Conservation (phyloP, 2,888 invertebrate genomes). For the Tipula helvola region DNA sequence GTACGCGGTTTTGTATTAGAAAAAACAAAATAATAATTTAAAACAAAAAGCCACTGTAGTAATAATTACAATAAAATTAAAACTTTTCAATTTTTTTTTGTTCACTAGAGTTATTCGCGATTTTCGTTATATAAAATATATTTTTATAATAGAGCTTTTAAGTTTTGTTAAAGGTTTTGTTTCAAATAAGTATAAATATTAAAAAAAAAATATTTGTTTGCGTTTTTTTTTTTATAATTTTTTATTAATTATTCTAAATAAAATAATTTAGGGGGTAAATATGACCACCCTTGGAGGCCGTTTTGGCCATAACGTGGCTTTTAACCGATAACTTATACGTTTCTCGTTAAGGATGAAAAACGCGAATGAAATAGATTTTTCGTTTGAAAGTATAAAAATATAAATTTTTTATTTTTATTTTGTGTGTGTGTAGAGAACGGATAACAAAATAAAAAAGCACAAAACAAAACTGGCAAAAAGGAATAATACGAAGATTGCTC, state of each 20-base stretch:
- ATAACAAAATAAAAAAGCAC: neutral
- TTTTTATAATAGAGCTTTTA: neutral
- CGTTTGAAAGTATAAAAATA: constrained; percentile 4
- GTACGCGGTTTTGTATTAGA: neutral
- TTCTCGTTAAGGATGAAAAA: constrained; percentile 23
- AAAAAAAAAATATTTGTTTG: neutral
- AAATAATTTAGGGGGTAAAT: constrained; percentile 19
- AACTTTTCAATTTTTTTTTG: neutral
- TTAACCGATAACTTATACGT: constrained; percentile 18
- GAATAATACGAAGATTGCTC: neutral
- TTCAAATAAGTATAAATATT: neutral
- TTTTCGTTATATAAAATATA: neutral
- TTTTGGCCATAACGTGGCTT: constrained; percentile 22
- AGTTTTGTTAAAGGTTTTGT: neutral
- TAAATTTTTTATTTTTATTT: neutral
- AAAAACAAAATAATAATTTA: neutral
- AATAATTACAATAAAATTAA: neutral
- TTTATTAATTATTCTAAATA: constrained; percentile 16
- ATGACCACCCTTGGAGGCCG: constrained; percentile 22
- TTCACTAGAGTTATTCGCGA: neutral
- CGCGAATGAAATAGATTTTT: constrained; percentile 20
- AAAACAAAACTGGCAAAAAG: neutral
- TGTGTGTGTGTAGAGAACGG: neutral
- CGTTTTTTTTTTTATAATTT: neutral
- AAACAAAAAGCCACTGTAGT: neutral